Base-by-base conservation (phyloP, 2,888 invertebrate species). In the Syrphus vitripennis region DNA sequence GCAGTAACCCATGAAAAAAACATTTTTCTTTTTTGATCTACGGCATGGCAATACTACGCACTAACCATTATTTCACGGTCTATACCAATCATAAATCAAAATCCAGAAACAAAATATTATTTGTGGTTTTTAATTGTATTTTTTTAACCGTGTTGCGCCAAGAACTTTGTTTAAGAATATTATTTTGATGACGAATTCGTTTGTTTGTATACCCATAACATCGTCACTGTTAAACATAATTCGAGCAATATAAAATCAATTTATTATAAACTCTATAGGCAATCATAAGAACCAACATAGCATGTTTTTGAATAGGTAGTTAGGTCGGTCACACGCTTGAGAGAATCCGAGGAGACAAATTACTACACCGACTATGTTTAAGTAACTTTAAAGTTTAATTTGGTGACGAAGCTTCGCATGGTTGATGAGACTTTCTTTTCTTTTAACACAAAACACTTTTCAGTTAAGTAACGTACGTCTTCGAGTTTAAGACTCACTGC, bases 381-480 rank as follows among this genome's bases (percentile, higher is more conserved):
- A 63, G 55, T 50, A 76, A 80, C 57, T 67, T 29, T 3, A 12
- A 42, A 40, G 63, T n/a, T 61, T 61, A 81, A 40, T 86, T 50
- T 77, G 48, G 67, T 82, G 86, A 82, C 63, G 45, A 77, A 45
- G 69, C 29, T 29, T 69, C 82, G 77, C 77, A 74, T 77, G 31
- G 86, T 70, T 74, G 82, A 70, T 26, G 48, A 24, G 70, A 77
- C 86, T 86, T 86, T 86, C 86, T 74, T 82, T 82, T 74, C 69
- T 55, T 34, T 29, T 29, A n/a, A 63, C 16, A 4, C n/a, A 10
- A 14, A 19, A 40, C 16, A 31, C 40, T 26, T 12, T 31, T 82
- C 65, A 86, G 69, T 86, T 37, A 29, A 50, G 31, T 57, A 42
- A 31, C n/a, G 48, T 42, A 53, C 42, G 21, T 72, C 50, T 65